These are phyloP conservation scores for Fragum whitleyi DNA, from an alignment of 2,888 invertebrate genomes.

Conservation along the genomic window DNA sequence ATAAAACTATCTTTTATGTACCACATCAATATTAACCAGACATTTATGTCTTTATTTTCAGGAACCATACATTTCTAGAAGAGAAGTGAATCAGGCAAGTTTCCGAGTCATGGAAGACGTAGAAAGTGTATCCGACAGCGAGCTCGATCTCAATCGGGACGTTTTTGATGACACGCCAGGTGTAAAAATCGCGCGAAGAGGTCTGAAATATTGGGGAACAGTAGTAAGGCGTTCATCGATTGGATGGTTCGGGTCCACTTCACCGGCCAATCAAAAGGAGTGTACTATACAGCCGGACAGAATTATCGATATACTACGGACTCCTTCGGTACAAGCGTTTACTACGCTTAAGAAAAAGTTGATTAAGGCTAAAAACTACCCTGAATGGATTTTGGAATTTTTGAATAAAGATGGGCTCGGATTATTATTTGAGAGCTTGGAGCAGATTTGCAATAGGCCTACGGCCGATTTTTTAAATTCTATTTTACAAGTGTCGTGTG, in stretches of 20 bases:
- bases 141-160: constrained; percentile 66
- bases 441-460: constrained; percentile 69
- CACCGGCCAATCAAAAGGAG: constrained; percentile 48
- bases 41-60: not conserved
- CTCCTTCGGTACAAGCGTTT: constrained; percentile 72
- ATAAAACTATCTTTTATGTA: too few relatives aligned
- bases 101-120: not conserved
- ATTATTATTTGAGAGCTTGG: constrained; percentile 76
- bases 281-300: constrained; percentile 60
- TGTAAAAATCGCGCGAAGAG: constrained; percentile 56
- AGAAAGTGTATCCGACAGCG: constrained; percentile 74
- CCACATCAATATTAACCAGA: too few relatives aligned
- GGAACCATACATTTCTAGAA: not conserved
- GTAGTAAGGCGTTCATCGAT: constrained; percentile 70
- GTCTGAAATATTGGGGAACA: constrained; percentile 61
- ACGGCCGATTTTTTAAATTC: constrained; percentile 71
- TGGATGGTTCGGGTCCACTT: constrained; percentile 66
- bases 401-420: constrained; percentile 76
- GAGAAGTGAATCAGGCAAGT: not conserved
- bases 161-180: constrained; percentile 47
- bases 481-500: constrained; percentile 75
- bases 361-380: constrained; percentile 65
- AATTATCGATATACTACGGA: constrained; percentile 64
- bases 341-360: constrained; percentile 71
- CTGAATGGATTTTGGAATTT: constrained; percentile 76